A percentile compares a stretch with the other conserved stretches of the same genome.
These are phyloP conservation scores for Itoplectis maculator DNA, from an alignment of 2,888 invertebrate species.

Conservation along the genomic window DNA sequence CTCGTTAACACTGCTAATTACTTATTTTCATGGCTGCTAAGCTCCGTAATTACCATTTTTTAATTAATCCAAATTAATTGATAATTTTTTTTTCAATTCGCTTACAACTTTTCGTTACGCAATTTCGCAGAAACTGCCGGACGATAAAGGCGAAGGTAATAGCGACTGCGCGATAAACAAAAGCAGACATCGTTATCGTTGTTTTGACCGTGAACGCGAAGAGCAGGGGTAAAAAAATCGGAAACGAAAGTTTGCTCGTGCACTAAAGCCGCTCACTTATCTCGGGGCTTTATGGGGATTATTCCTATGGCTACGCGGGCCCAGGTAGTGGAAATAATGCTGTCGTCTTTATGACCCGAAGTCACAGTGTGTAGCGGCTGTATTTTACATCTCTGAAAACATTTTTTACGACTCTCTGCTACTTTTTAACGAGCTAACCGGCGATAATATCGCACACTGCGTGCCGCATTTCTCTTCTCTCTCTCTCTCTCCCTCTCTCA, in stretches of 20 bases:
- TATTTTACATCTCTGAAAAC: neutral
- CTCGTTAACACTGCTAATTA: neutral
- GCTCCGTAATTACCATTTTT: neutral
- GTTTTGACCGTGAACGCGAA: too few relatives aligned
- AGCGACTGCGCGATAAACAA: neutral
- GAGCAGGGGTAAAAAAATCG: too few relatives aligned
- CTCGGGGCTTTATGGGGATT: neutral
- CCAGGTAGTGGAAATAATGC: neutral
- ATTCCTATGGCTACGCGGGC: too few relatives aligned
- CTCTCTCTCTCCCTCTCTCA: neutral
- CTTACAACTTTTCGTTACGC: neutral
- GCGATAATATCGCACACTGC: conserved; percentile 12
- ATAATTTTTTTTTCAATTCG: neutral
- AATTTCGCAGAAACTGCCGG: neutral
- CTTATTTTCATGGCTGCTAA: neutral
- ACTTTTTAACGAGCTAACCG: conserved; percentile 31
- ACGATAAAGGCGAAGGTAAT: neutral
- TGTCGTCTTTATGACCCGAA: neutral
- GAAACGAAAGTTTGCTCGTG: neutral
- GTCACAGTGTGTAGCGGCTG: neutral
- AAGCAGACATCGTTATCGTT: too few relatives aligned
- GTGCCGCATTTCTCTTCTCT: neutral
- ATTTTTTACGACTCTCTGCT: neutral
- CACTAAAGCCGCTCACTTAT: neutral
- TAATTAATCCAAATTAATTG: neutral